Evolutionary conservation across 2,113 vertebrate genomes (phyloP).

Genomic region (Verasper variegatus): DNA sequence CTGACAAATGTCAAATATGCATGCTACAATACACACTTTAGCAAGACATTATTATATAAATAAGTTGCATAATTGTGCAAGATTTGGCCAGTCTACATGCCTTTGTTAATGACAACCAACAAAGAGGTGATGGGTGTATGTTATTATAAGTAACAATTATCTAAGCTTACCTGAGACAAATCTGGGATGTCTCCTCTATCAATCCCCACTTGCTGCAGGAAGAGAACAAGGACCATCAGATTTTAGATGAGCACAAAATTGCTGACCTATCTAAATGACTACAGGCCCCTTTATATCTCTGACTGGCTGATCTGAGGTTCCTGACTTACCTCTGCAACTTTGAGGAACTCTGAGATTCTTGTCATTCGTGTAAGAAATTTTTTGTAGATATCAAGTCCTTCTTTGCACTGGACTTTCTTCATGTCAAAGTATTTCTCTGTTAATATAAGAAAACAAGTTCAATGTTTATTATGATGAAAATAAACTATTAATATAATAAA

Average conservation of each 20-base stretch:
- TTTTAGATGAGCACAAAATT: not conserved
- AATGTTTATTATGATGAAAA: too few species aligned
- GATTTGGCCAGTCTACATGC: conserved; percentile 6
- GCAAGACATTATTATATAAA: too few species aligned
- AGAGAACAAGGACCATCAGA: conserved; percentile 27
- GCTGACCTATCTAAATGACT: not conserved
- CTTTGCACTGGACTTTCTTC: conserved; percentile 98
- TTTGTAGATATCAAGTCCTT: conserved; percentile 97
- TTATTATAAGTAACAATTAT: not conserved
- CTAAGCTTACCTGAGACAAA: conserved; percentile 90
- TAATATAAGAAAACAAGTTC: conserved; percentile 21
- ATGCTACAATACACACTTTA: not conserved
- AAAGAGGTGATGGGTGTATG: conserved; percentile 10
- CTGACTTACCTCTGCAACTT: conserved; percentile 92
- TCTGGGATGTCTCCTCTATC: conserved; percentile 97
- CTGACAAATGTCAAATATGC: too few species aligned
- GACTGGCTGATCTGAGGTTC: not conserved
- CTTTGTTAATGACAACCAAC: conserved; percentile 43
- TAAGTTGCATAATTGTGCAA: too few species aligned
- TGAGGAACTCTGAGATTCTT: conserved; percentile 96
- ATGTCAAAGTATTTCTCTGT: conserved; percentile 98
- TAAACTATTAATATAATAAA: too few species aligned
- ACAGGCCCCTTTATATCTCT: not conserved
- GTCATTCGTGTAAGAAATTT: conserved; percentile 98
- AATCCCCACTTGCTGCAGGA: conserved; percentile 94